Conservation (phyloP, 2,797 vertebrate species). For the Neoniphon sammara region DNA sequence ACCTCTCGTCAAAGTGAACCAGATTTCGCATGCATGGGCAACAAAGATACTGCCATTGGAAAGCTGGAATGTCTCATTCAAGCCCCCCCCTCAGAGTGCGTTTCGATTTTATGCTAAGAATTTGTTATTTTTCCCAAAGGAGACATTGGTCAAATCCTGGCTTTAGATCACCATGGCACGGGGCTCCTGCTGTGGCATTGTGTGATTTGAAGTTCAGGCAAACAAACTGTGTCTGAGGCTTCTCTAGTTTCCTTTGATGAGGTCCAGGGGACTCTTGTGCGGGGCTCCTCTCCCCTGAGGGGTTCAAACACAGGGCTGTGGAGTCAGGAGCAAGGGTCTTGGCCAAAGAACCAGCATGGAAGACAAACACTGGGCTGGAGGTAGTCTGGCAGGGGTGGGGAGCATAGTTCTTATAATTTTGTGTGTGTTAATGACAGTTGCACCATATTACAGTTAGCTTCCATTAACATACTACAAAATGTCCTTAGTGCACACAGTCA, state of each 20-base stretch:
- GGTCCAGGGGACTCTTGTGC: slow-evolving; percentile 41
- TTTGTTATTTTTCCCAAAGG: slow-evolving; percentile 52
- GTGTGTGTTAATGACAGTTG: not conserved
- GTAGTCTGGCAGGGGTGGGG: not conserved
- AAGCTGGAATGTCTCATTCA: too few species aligned
- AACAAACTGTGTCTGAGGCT: slow-evolving; percentile 54
- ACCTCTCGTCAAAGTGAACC: too few species aligned
- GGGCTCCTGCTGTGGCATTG: slow-evolving; percentile 28
- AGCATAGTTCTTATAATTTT: not conserved
- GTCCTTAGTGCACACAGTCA: too few species aligned
- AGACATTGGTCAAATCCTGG: slow-evolving; percentile 25
- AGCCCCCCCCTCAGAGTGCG: too few species aligned
- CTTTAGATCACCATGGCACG: slow-evolving; percentile 35
- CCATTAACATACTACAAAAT: too few species aligned
- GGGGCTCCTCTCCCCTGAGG: slow-evolving; percentile 49
- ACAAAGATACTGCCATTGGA: too few species aligned
- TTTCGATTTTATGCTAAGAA: too few species aligned
- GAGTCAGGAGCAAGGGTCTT: slow-evolving; percentile 14
- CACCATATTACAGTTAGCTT: too few species aligned
- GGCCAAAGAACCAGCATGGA: slow-evolving; percentile 28
- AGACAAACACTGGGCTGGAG: slow-evolving; percentile 42
- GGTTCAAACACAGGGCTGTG: slow-evolving; percentile 72
- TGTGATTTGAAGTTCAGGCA: slow-evolving; percentile 62
- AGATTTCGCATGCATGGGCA: too few species aligned
- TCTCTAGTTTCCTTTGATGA: slow-evolving; percentile 64